Conservation (phyloP, 2,797 vertebrate species). For the Craterocephalus amniculus region DNA sequence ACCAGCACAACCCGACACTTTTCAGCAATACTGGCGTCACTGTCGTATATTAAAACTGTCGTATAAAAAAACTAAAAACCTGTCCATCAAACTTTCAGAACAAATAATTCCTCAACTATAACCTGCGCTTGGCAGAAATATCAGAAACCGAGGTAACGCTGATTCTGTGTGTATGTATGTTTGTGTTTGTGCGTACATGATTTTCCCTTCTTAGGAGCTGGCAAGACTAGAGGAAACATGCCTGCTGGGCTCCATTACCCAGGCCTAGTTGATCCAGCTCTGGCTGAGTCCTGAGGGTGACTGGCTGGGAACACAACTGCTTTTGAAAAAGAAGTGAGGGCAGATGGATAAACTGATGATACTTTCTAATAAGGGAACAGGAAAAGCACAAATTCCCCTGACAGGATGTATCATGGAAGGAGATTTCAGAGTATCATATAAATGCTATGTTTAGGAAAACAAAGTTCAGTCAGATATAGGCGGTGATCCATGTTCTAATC, state of each 20-base stretch:
- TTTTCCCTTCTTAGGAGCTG: conserved; percentile 71
- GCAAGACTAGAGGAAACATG: conserved; percentile 77
- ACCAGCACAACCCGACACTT: conserved; percentile 30
- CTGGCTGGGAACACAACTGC: conserved; percentile 62
- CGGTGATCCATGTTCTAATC: conserved; percentile 6
- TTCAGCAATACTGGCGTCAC: conserved; percentile 23
- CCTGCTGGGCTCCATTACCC: conserved; percentile 72
- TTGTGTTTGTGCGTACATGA: conserved; percentile 41
- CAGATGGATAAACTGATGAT: conserved; percentile 44
- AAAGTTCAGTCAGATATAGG: conserved; percentile 8
- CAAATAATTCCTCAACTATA: conserved; percentile 1
- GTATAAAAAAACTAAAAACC: background rate
- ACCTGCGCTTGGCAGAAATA: conserved; percentile 26
- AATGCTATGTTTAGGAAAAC: conserved; percentile 14
- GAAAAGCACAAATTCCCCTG: conserved; percentile 44
- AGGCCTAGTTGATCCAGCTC: conserved; percentile 75
- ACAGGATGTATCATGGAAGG: conserved; percentile 21
- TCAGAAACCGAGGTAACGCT: conserved; percentile 42
- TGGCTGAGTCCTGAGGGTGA: conserved; percentile 67
- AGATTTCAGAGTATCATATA: conserved; percentile 18
- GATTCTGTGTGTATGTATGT: conserved; percentile 31
- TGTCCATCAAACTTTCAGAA: conserved; percentile 12
- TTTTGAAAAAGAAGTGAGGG: conserved; percentile 62
- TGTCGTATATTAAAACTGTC: too few relatives aligned
- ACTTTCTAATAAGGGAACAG: conserved; percentile 55